Conservation (phyloP, 2,113 vertebrate genomes). For the Mugil cephalus region DNA sequence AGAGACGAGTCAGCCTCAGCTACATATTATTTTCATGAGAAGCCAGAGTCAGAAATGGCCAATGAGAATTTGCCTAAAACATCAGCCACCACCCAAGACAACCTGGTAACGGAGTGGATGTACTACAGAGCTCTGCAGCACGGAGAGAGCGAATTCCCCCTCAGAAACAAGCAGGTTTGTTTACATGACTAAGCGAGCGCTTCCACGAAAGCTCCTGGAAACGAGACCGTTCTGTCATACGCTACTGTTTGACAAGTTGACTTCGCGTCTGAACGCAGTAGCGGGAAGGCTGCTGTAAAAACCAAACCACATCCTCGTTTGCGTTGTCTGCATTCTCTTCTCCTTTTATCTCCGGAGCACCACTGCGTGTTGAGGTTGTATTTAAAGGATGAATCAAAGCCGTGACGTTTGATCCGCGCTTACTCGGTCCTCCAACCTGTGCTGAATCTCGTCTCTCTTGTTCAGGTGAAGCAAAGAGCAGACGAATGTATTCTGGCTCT, state of each 20-base stretch:
- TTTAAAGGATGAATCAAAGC: background rate
- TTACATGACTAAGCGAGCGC: too few relatives aligned
- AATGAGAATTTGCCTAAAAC: conserved; percentile 40
- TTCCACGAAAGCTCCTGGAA: background rate
- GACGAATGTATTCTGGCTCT: conserved; percentile 91
- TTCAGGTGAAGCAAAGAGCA: conserved; percentile 89
- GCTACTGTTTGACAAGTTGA: background rate
- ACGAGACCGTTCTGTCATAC: background rate
- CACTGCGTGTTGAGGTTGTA: background rate
- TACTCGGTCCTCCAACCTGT: too few relatives aligned
- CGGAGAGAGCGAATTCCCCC: conserved; percentile 83
- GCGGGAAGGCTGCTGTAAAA: background rate
- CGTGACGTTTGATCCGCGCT: too few relatives aligned
- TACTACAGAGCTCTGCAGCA: conserved; percentile 85
- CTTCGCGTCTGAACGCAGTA: conserved; percentile 3
- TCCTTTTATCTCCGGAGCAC: background rate
- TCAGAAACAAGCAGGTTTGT: conserved; percentile 90
- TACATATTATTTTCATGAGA: conserved; percentile 88
- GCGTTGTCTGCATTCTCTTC: too few relatives aligned
- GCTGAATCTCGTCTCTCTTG: background rate
- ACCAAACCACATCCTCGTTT: conserved; percentile 18
- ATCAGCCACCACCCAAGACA: conserved; percentile 21
- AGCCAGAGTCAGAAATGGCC: conserved; percentile 57
- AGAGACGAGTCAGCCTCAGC: conserved; percentile 94
- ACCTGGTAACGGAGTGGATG: conserved; percentile 87